Evolutionary conservation across 2,113 vertebrate genomes (phyloP).

Genomic region (Nansenia antarctica): DNA sequence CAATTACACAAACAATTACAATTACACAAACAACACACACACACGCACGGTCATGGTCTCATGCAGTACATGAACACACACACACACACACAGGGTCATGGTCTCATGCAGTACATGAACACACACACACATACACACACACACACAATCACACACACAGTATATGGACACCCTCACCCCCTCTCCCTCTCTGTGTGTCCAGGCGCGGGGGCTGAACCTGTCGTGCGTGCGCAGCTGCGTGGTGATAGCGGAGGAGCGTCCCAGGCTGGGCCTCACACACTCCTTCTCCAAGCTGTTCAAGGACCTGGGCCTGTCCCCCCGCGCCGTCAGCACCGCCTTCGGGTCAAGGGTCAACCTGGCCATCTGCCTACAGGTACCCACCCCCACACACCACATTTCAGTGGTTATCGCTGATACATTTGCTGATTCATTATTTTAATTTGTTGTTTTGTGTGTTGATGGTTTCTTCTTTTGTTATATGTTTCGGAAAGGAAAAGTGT

Average conservation of each 20-base stretch:
- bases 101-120: background rate
- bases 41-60: background rate
- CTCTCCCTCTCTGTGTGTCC: background rate
- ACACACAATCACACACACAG: background rate
- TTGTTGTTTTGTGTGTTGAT: too few species aligned
- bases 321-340: conserved; percentile 96
- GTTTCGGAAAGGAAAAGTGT: too few species aligned
- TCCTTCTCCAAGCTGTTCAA: conserved; percentile 99
- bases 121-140: background rate
- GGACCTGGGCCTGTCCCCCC: conserved; percentile 88
- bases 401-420: too few species aligned
- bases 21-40: background rate
- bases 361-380: conserved; percentile 90
- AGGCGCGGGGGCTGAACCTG: conserved; percentile 92
- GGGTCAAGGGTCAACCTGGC: conserved; percentile 94
- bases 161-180: background rate
- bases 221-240: conserved; percentile 94
- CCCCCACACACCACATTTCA: background rate
- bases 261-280: conserved; percentile 86
- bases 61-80: background rate
- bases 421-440: too few species aligned
- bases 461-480: too few species aligned
- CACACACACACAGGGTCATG: background rate
- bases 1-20: background rate
- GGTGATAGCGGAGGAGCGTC: conserved; percentile 93